Conservation (phyloP, 2,888 invertebrate species). For the Tetramorium bicarinatum region DNA sequence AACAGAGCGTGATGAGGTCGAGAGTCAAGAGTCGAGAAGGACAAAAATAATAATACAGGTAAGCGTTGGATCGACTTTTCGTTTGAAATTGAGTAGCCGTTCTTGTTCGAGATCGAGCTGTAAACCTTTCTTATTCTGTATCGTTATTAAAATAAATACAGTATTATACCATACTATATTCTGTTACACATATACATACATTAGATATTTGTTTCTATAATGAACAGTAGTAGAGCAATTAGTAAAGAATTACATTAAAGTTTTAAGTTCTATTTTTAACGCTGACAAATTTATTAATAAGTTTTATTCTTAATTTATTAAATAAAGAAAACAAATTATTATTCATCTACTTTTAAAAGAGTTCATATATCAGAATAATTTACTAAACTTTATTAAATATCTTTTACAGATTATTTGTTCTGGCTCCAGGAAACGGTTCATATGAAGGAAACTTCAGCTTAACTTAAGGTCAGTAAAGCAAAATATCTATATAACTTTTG, state of each 20-base stretch:
- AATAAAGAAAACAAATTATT: not conserved
- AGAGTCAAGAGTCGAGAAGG: too few relatives aligned
- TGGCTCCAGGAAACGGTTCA: not conserved
- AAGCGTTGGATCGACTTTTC: too few relatives aligned
- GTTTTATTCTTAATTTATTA: not conserved
- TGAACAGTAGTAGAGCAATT: not conserved
- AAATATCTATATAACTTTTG: too few relatives aligned
- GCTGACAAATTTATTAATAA: not conserved
- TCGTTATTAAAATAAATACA: too few relatives aligned
- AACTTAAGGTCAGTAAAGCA: not conserved
- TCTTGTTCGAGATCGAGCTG: too few relatives aligned
- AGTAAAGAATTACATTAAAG: not conserved
- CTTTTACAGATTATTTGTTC: not conserved
- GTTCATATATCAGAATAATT: not conserved
- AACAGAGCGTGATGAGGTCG: too few relatives aligned
- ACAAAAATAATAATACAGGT: too few relatives aligned
- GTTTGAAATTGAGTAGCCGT: too few relatives aligned
- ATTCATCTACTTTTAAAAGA: not conserved
- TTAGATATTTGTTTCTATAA: not conserved
- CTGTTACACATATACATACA: not conserved
- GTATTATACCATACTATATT: not conserved
- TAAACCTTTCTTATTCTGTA: too few relatives aligned
- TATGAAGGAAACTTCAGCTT: not conserved
- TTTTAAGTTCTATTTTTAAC: not conserved
- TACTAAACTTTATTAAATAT: conserved; percentile 7